Percentiles rank a stretch among this genome's conserved stretches.
These are phyloP conservation scores for Mionectes macconnelli DNA, from an alignment of 2,113 vertebrate genomes.

Conservation along the genomic window DNA sequence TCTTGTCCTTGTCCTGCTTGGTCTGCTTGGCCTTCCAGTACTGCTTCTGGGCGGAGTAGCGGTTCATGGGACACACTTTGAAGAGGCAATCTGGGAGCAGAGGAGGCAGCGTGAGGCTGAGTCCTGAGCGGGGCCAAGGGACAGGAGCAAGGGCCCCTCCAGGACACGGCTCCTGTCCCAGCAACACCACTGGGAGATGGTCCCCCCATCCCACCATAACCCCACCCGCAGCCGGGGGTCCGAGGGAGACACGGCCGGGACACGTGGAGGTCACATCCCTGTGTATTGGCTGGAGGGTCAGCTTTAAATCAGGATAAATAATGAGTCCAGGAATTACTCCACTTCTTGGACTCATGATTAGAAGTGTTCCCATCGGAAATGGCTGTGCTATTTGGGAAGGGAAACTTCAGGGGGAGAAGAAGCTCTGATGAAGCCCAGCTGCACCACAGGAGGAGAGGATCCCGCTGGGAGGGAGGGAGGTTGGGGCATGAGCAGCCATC, in stretches of 20 bases:
- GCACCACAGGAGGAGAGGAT: not conserved
- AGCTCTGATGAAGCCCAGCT: constrained; percentile 43
- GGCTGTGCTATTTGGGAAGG: not conserved
- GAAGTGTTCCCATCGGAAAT: not conserved
- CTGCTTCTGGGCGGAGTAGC: constrained; percentile 98
- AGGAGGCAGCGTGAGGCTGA: not conserved
- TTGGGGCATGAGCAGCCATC: fast-evolving
- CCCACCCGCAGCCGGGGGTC: not conserved
- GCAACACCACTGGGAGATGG: not conserved
- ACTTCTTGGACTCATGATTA: not conserved
- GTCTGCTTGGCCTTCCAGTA: constrained; percentile 99
- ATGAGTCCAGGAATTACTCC: not conserved
- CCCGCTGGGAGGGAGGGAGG: not conserved
- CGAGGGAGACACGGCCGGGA: not conserved
- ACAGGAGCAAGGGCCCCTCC: not conserved
- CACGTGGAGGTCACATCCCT: not conserved
- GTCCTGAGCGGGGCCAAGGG: too few relatives aligned
- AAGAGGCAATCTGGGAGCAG: constrained; percentile 89
- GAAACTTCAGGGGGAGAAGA: constrained; percentile 3
- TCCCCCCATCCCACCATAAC: not conserved
- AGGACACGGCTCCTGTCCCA: not conserved
- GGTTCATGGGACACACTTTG: constrained; percentile 97
- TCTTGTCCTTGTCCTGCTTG: constrained; percentile 98
- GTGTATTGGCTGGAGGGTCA: not conserved
- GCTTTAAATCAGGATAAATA: not conserved